Evolutionary conservation across 2,888 invertebrate species (phyloP).

Genomic region (Aporophyla nigra): DNA sequence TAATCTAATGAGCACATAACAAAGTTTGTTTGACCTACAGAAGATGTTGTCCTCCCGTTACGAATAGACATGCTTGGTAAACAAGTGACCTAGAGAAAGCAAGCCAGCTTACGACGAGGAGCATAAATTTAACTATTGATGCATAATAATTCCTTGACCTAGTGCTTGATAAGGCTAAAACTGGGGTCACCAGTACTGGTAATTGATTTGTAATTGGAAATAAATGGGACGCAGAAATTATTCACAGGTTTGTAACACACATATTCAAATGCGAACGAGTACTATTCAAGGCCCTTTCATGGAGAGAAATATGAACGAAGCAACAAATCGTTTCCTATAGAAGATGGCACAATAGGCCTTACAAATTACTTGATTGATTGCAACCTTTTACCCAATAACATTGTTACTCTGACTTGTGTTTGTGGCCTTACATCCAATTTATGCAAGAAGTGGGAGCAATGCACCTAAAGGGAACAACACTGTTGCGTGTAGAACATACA

Average conservation of each 20-base stretch:
- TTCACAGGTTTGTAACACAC: slow-evolving; percentile 11
- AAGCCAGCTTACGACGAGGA: slow-evolving; percentile 58
- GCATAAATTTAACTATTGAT: slow-evolving; percentile 69
- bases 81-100: slow-evolving; percentile 75
- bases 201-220: slow-evolving; percentile 64
- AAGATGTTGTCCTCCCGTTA: slow-evolving; percentile 77
- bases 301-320: slow-evolving; percentile 23
- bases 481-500: slow-evolving; percentile 33
- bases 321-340: slow-evolving; percentile 27
- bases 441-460: slow-evolving; percentile 10
- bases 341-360: slow-evolving; percentile 43
- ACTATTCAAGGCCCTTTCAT: slow-evolving; percentile 21
- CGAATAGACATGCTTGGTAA: slow-evolving; percentile 66
- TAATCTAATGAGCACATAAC: slow-evolving; percentile 69
- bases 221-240: slow-evolving; percentile 43
- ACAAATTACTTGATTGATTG: slow-evolving; percentile 52
- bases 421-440: slow-evolving; percentile 5
- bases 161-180: slow-evolving; percentile 67
- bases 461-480: slow-evolving; percentile 5
- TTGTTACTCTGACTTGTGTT: slow-evolving; percentile 8
- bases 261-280: slow-evolving; percentile 13
- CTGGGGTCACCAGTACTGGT: slow-evolving; percentile 66
- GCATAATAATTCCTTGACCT: slow-evolving; percentile 75
- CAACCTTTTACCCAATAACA: slow-evolving; percentile 42
- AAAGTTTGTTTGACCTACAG: slow-evolving; percentile 71